phyloP scores from a whole-genome alignment of 2,797 vertebrate species.

The Vultur gryphus region DNA sequence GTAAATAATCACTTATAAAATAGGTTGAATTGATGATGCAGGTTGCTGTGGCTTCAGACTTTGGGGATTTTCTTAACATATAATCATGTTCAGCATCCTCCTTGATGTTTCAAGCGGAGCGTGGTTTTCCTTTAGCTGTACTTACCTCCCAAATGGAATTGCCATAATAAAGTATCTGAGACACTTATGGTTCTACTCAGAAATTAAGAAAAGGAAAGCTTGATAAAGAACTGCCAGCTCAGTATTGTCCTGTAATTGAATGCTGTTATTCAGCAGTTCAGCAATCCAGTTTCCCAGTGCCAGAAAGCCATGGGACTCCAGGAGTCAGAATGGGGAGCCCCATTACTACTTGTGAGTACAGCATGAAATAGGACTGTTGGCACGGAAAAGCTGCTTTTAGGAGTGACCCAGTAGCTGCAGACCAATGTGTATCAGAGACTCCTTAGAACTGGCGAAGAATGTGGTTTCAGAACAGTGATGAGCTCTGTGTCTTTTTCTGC shows the following conservation, averaged over 20 bases:
- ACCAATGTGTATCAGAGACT: neutral
- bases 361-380: neutral
- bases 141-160: neutral
- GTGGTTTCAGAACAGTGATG: neutral
- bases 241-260: neutral
- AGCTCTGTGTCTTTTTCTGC: neutral
- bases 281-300: neutral
- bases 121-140: neutral
- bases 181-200: neutral
- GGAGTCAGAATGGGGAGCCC: neutral
- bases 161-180: neutral
- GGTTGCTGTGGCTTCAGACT: neutral
- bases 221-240: neutral
- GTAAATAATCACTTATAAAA: neutral
- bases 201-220: neutral
- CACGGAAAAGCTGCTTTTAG: neutral
- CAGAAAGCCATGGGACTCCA: neutral
- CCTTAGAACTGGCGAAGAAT: neutral
- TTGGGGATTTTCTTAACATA: neutral
- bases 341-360: neutral
- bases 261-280: neutral
- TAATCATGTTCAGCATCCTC: neutral
- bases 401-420: neutral
- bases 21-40: neutral
- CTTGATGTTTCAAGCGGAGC: neutral